Evolutionary conservation across 2,888 invertebrate genomes (phyloP).

Genomic region (Cryptocephalus primarius): DNA sequence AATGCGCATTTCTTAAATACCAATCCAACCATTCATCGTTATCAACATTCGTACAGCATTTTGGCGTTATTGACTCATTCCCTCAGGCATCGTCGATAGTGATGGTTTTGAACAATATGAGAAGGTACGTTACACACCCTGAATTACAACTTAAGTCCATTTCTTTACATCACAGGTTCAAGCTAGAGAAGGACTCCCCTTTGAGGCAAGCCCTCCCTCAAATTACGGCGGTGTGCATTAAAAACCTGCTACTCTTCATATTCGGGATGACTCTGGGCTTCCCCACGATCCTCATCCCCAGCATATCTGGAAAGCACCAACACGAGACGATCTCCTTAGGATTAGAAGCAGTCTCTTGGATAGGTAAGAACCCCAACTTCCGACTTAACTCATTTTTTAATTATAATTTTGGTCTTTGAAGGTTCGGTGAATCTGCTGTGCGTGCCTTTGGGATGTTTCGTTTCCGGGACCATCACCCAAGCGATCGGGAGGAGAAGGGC

Average conservation of each 20-base stretch:
- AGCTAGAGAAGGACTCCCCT: neutral
- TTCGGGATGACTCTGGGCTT: conserved; percentile 76
- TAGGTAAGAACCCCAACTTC: conserved; percentile 53
- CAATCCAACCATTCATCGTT: too few relatives aligned
- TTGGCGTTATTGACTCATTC: too few relatives aligned
- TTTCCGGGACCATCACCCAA: conserved; percentile 62
- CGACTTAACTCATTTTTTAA: neutral
- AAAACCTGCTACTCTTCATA: conserved; percentile 64
- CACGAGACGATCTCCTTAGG: conserved; percentile 40
- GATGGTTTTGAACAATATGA: too few relatives aligned
- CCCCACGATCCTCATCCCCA: conserved; percentile 70
- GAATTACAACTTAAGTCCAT: too few relatives aligned
- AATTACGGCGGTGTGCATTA: conserved; percentile 67
- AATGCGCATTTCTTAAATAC: too few relatives aligned
- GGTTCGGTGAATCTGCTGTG: conserved; percentile 72
- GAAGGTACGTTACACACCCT: too few relatives aligned
- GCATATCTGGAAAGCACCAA: conserved; percentile 43
- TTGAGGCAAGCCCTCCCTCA: conserved; percentile 49
- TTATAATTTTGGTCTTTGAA: conserved; percentile 11
- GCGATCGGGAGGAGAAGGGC: conserved; percentile 60
- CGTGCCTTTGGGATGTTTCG: conserved; percentile 67
- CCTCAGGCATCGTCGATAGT: too few relatives aligned
- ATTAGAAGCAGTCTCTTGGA: conserved; percentile 61
- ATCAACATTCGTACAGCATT: too few relatives aligned
- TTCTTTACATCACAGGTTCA: too few relatives aligned